Evolutionary conservation across 2,797 vertebrate species (phyloP).

Genomic region (Notolabrus celidotus): DNA sequence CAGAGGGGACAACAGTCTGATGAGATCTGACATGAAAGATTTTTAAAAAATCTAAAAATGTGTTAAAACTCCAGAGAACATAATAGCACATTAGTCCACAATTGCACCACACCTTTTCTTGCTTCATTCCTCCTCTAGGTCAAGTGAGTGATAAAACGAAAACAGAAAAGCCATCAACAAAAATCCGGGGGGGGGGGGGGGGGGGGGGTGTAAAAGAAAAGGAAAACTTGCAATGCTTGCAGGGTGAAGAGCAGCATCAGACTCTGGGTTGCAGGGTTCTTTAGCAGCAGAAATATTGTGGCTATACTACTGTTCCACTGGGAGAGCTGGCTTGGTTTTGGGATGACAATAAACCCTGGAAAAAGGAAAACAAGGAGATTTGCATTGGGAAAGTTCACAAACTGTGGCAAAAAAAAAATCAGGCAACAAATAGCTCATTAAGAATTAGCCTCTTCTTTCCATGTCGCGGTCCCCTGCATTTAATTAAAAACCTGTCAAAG

Average conservation of each 20-base stretch:
- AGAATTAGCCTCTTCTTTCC: slow-evolving; percentile 41
- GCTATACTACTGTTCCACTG: slow-evolving; percentile 98
- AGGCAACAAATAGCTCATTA: slow-evolving; percentile 70
- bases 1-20: slow-evolving; percentile 69
- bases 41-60: slow-evolving; percentile 53
- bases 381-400: slow-evolving; percentile 81
- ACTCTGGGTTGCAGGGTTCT: slow-evolving; percentile 89
- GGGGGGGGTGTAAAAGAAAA: slow-evolving; percentile 66
- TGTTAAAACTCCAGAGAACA: slow-evolving; percentile 80
- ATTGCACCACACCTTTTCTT: slow-evolving; percentile 72
- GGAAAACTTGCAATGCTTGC: slow-evolving; percentile 88
- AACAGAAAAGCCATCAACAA: slow-evolving; percentile 69
- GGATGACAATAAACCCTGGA: slow-evolving; percentile 96
- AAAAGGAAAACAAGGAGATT: slow-evolving; percentile 90
- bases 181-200: slow-evolving; percentile 37
- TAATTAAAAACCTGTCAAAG: slow-evolving; percentile 44
- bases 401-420: slow-evolving; percentile 66
- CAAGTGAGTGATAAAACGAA: slow-evolving; percentile 67
- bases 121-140: slow-evolving; percentile 72
- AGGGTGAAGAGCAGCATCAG: slow-evolving; percentile 89
- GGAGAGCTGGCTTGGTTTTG: slow-evolving; percentile 97
- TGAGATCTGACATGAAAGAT: slow-evolving; percentile 54
- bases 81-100: slow-evolving; percentile 71
- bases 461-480: slow-evolving; percentile 28
- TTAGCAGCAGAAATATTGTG: slow-evolving; percentile 90